These are phyloP conservation scores for Pseudomugil tenellus DNA, from an alignment of 2,797 vertebrate species.

Conservation along the genomic window DNA sequence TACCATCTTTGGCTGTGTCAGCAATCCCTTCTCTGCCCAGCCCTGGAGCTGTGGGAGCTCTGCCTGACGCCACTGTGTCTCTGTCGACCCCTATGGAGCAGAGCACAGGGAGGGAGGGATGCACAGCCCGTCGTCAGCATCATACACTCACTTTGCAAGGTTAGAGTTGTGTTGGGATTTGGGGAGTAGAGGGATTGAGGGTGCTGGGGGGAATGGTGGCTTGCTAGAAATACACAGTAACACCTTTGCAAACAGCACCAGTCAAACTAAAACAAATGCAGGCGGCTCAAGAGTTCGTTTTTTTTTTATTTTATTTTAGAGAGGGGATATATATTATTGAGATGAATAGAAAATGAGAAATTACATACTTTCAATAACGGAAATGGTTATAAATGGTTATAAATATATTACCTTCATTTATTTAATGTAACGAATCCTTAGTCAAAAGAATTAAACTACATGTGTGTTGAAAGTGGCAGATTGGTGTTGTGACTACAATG, in stretches of 20 bases:
- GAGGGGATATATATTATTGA: not conserved
- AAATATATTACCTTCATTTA: not conserved
- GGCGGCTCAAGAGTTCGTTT: conserved; percentile 54
- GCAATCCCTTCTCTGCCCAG: conserved; percentile 90
- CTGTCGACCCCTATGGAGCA: conserved; percentile 87
- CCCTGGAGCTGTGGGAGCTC: conserved; percentile 90
- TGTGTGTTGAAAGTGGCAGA: conserved; percentile 50
- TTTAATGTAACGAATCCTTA: conserved; percentile 1
- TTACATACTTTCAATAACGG: not conserved
- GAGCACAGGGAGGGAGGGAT: conserved; percentile 79
- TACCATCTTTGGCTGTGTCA: conserved; percentile 91
- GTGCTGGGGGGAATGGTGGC: conserved; percentile 34
- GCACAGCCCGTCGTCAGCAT: conserved; percentile 79
- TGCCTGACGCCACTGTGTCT: conserved; percentile 91
- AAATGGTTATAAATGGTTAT: not conserved
- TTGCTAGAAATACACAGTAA: conserved; percentile 42
- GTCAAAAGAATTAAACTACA: conserved; percentile 19
- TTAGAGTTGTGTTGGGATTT: conserved; percentile 56
- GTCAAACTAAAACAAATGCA: conserved; percentile 75
- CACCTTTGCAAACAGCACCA: conserved; percentile 55
- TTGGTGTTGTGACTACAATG: conserved; percentile 64
- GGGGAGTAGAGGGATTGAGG: conserved; percentile 27
- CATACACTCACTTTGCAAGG: conserved; percentile 76
- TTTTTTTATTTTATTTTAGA: not conserved
- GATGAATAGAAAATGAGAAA: not conserved